These are phyloP conservation scores for Pangasius mekongensis DNA, from an alignment of 2,797 vertebrate genomes.

Conservation along the genomic window DNA sequence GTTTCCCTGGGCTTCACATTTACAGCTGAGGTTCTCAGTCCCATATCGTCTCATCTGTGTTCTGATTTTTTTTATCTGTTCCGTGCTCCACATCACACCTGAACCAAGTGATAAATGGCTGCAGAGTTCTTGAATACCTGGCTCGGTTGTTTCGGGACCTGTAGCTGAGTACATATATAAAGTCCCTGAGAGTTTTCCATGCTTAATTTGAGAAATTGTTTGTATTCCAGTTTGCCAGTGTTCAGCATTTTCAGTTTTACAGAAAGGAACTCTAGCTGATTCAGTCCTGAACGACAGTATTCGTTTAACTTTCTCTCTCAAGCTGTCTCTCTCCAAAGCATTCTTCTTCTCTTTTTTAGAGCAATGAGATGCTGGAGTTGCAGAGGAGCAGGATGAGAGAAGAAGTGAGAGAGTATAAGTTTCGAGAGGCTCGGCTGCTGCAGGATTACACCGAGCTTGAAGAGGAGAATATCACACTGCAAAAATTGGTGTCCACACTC, in stretches of 20 bases:
- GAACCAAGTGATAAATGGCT: not conserved
- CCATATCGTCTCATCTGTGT: not conserved
- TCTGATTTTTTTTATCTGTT: not conserved
- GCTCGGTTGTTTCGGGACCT: not conserved
- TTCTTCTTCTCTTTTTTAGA: conserved; percentile 70
- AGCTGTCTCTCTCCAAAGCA: not conserved
- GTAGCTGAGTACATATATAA: not conserved
- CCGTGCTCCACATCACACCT: not conserved
- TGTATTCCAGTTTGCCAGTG: not conserved
- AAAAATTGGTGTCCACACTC: conserved; percentile 92
- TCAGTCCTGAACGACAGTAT: not conserved
- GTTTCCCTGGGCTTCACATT: not conserved
- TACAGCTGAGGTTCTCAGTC: not conserved
- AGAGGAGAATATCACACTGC: conserved; percentile 95
- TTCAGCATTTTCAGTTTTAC: not conserved
- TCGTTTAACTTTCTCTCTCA: not conserved
- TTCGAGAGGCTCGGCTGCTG: conserved; percentile 86
- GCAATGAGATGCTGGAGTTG: conserved; percentile 90
- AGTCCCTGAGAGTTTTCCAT: not conserved
- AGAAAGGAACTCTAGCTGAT: not conserved
- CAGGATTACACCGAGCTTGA: conserved; percentile 97
- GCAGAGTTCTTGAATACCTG: not conserved
- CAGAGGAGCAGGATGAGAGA: conserved; percentile 90
- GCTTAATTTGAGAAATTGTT: not conserved
- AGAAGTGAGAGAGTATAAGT: conserved; percentile 91